phyloP scores from a whole-genome alignment of 53 echinoderm and acorn worm genomes.

The Actinopyga echinites region DNA sequence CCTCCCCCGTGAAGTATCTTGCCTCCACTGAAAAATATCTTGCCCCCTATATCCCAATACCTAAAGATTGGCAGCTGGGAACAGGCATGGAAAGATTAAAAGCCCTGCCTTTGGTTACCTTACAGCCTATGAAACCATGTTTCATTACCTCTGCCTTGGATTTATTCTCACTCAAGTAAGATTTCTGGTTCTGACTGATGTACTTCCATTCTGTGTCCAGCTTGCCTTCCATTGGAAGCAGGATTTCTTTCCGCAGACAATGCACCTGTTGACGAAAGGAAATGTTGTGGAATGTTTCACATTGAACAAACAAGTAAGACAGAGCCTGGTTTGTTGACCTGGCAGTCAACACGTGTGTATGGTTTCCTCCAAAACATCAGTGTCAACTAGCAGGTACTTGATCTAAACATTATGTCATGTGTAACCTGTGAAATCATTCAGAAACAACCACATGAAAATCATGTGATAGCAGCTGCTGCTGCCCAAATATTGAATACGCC shows the following conservation, averaged over 20 bases:
- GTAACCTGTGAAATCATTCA: too few species aligned
- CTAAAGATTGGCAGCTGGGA: too few species aligned
- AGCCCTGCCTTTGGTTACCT: neutral
- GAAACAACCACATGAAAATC: too few species aligned
- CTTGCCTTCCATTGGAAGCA: slow-evolving; percentile 83
- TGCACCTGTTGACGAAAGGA: slow-evolving; percentile 71
- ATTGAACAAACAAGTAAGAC: neutral
- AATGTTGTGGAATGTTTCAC: neutral
- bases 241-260: slow-evolving; percentile 82
- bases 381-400: neutral
- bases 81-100: too few species aligned
- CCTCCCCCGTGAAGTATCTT: too few species aligned
- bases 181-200: slow-evolving; percentile 77
- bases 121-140: neutral
- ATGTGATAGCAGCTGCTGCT: neutral
- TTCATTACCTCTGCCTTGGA: slow-evolving; percentile 79
- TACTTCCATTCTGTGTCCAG: slow-evolving; percentile 77
- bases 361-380: neutral
- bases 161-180: slow-evolving; percentile 88
- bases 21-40: too few species aligned
- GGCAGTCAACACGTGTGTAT: neutral
- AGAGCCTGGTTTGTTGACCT: neutral
- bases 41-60: too few species aligned
- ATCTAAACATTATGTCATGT: too few species aligned
- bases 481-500: neutral